Evolutionary conservation across 92 coral and sea anemone genomes (phyloP).

Genomic region (Umimayanthus kanabou): DNA sequence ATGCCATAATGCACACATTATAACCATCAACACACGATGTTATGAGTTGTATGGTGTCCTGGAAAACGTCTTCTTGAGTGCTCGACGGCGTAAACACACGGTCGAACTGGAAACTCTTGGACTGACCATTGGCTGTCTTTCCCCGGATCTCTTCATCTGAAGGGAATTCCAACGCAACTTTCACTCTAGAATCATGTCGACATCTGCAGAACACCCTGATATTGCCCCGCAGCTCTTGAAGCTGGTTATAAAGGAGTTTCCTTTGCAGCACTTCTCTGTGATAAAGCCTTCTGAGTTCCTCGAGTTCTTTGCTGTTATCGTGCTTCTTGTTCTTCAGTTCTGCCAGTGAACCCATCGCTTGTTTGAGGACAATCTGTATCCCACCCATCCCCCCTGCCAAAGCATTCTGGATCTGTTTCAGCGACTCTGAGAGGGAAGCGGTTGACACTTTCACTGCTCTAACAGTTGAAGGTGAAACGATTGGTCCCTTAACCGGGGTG

Average conservation of each 20-base stretch:
- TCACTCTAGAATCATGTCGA: conserved; percentile 61
- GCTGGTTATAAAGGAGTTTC: conserved; percentile 74
- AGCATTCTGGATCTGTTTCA: conserved; percentile 33
- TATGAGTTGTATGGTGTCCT: conserved; percentile 76
- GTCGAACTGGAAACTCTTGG: conserved; percentile 76
- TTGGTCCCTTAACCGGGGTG: conserved; percentile 40
- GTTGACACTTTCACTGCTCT: conserved; percentile 42
- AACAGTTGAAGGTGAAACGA: conserved; percentile 45
- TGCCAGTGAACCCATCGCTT: conserved; percentile 35
- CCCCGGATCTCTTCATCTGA: conserved; percentile 73
- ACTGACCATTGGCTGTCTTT: conserved; percentile 51
- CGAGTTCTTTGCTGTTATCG: conserved; percentile 41
- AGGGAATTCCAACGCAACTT: conserved; percentile 61
- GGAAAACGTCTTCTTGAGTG: conserved; percentile 79
- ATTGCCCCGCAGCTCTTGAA: conserved; percentile 82
- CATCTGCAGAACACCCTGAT: conserved; percentile 88
- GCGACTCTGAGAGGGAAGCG: conserved; percentile 38
- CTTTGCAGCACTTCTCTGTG: conserved; percentile 82
- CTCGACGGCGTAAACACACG: conserved; percentile 69
- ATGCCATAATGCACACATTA: conserved; percentile 88
- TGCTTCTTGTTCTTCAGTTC: conserved; percentile 38
- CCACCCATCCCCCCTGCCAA: conserved; percentile 38
- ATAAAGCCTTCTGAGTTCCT: conserved; percentile 70
- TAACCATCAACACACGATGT: conserved; percentile 89
- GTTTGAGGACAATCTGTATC: conserved; percentile 31